A percentile compares a stretch with the other conserved stretches of the same genome.
phyloP scores from a whole-genome alignment of 2,888 invertebrate species.

The Chloroclysta siterata region DNA sequence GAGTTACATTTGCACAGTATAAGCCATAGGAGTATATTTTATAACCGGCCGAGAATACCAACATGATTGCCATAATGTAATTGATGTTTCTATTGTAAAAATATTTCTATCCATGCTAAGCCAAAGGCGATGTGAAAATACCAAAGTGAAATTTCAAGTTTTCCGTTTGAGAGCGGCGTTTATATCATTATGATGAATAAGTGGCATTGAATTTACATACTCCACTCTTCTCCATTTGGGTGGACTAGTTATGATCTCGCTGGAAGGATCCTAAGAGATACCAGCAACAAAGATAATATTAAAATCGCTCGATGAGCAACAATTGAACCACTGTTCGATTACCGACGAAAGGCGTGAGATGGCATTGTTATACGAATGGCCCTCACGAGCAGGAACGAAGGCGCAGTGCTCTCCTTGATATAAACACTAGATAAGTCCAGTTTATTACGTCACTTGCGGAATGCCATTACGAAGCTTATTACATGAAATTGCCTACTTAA shows the following conservation, averaged over 20 bases:
- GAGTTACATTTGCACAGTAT: background rate
- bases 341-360: slow-evolving; percentile 48
- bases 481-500: slow-evolving; percentile 28
- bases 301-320: slow-evolving; percentile 28
- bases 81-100: background rate
- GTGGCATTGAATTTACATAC: background rate
- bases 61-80: background rate
- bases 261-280: slow-evolving; percentile 4
- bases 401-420: slow-evolving; percentile 53
- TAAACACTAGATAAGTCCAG: slow-evolving; percentile 34
- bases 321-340: slow-evolving; percentile 42
- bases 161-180: background rate
- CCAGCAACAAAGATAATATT: slow-evolving; percentile 1
- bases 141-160: background rate
- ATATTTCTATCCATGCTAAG: background rate
- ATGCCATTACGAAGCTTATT: slow-evolving; percentile 30
- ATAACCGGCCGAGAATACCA: background rate
- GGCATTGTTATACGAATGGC: slow-evolving; percentile 60
- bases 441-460: slow-evolving; percentile 30
- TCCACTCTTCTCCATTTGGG: background rate
- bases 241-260: background rate
- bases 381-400: slow-evolving; percentile 49
- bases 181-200: background rate
- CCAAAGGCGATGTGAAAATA: background rate
- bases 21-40: too few species aligned